phyloP scores from a whole-genome alignment of 1,140 invertebrate species.

The Copidosoma floridanum region DNA sequence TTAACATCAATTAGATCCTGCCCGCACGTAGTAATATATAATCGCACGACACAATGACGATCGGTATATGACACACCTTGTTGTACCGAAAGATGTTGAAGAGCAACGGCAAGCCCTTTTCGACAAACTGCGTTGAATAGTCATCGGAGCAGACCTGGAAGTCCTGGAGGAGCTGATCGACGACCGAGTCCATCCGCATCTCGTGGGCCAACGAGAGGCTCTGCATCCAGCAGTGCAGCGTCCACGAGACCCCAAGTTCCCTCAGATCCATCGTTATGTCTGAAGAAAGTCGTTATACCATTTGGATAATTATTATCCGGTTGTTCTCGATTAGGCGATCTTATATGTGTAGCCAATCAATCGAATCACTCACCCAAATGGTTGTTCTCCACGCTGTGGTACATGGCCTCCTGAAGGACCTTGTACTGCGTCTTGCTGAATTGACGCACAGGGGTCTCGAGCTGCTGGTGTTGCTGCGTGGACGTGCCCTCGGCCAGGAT shows the following conservation, averaged over 20 bases:
- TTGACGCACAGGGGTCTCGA: conserved; percentile 56
- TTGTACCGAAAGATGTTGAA: conserved; percentile 88
- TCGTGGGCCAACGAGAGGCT: conserved; percentile 84
- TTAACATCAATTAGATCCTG: too few relatives aligned
- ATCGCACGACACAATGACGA: too few relatives aligned
- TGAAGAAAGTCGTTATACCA: too few relatives aligned
- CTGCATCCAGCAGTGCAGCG: conserved; percentile 87
- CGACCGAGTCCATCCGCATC: conserved; percentile 77
- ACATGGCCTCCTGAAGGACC: conserved; percentile 87
- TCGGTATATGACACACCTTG: conserved; percentile 71
- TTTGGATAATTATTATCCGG: too few relatives aligned
- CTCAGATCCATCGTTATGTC: conserved; percentile 84
- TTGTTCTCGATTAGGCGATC: too few relatives aligned
- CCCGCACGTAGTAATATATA: too few relatives aligned
- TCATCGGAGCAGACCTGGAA: conserved; percentile 84
- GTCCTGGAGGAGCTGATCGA: conserved; percentile 86
- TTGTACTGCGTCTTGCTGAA: conserved; percentile 82
- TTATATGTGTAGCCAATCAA: too few relatives aligned
- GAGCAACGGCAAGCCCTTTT: conserved; percentile 83
- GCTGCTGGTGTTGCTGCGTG: conserved; percentile 44
- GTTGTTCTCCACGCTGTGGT: conserved; percentile 86
- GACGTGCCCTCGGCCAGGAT: conserved; percentile 79
- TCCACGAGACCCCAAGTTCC: conserved; percentile 83
- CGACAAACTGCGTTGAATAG: conserved; percentile 84
- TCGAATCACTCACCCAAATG: conserved; percentile 76